Evolutionary conservation across 2,797 vertebrate species (phyloP), one percentile per base, ranked within the genome.

Genomic region (Tragelaphus oryx): DNA sequence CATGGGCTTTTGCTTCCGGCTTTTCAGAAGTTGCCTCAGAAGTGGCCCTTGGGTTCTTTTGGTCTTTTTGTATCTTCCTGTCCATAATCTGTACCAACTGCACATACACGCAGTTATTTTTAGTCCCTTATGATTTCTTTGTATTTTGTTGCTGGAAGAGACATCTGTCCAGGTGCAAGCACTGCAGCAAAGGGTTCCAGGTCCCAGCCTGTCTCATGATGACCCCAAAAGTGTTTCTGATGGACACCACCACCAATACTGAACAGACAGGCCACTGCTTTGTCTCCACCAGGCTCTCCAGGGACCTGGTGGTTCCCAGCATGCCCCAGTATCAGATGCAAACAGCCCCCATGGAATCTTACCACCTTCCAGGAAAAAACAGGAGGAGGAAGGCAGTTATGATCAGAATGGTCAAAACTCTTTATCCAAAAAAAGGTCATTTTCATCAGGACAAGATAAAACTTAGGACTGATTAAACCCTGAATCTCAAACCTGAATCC

Each of bases 401-500:
- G 50, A 75, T 33, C 57, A 37, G 28, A 75, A 52, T 13, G 33
- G 4, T 57, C 52, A 68, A 44, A 44, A 68, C 30, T 50, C 41
- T 81, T 48, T 18, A 83, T 48, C 37, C 65, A 88, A 37, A 95
- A 44, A 50, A 44, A 14, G 33, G 44, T 22, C 37, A 46, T 89
- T 81, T 91, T 80, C 24, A 50, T 83, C 8, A 4, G 60, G 50
- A 62, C 37, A 44, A 1, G 20, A 74, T 44, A 37, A 68, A 37
- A 37, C 65, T 22, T 4, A 17, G 81, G 79, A 76, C 9, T 16
- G 18, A 76, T 33, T 57, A 48, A 71, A 93, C 52, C 60, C 59
- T 48, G 54, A 79, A 71, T 37, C 59, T 26, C 55, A 44, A 30
- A 33, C 85, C 87, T 62, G 54, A 96, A 93, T 59, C 50, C 41